Evolutionary conservation across 2,888 invertebrate species (phyloP).

Genomic region (Alcis repandata): DNA sequence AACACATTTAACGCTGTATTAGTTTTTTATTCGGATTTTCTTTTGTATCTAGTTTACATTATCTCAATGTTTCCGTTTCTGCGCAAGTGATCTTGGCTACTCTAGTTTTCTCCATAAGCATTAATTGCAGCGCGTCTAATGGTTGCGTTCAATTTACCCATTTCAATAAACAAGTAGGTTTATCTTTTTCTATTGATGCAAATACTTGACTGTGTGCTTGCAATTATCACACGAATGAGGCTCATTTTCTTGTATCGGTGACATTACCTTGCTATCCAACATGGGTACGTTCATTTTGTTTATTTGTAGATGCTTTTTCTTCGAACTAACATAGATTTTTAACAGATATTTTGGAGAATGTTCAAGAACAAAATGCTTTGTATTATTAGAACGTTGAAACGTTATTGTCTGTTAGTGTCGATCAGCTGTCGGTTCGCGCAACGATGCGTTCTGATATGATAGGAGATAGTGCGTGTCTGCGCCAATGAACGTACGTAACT

Average conservation of each 20-base stretch:
- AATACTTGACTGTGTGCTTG: background rate
- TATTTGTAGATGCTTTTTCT: background rate
- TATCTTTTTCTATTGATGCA: slow-evolving; percentile 33
- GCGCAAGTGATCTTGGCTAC: slow-evolving; percentile 34
- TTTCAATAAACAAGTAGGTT: slow-evolving; percentile 37
- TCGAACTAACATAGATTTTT: background rate
- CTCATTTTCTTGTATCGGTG: slow-evolving; percentile 1
- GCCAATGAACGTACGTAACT: slow-evolving; percentile 66
- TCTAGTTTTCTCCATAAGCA: slow-evolving; percentile 35
- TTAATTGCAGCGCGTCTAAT: slow-evolving; percentile 31
- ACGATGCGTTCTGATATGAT: slow-evolving; percentile 77
- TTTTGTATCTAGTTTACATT: slow-evolving; percentile 29
- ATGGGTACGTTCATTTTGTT: background rate
- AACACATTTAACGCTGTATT: slow-evolving; percentile 12
- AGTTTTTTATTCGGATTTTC: slow-evolving; percentile 11
- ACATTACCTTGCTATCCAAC: background rate
- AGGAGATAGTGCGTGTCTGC: slow-evolving; percentile 78
- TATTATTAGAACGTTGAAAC: slow-evolving; percentile 21
- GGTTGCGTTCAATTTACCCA: slow-evolving; percentile 25
- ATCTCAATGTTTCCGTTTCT: slow-evolving; percentile 52
- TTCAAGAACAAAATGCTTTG: background rate
- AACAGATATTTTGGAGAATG: background rate
- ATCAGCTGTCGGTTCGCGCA: slow-evolving; percentile 74
- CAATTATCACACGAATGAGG: background rate
- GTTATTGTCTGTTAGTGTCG: slow-evolving; percentile 55